Base-by-base conservation (phyloP, 2,888 invertebrate genomes). In the Hemistola chrysoprasaria region DNA sequence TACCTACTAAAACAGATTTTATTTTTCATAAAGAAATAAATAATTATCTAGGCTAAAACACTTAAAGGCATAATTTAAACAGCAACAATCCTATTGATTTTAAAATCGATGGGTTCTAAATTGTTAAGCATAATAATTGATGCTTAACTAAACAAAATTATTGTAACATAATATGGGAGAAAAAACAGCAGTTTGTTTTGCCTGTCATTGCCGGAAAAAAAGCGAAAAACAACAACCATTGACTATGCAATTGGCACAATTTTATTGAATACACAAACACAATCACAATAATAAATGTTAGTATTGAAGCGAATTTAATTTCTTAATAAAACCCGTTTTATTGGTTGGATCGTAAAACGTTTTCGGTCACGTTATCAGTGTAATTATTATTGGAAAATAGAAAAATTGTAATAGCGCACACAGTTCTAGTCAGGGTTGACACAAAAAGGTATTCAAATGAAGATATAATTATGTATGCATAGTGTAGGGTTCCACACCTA, bases 171-270 rank as follows among this genome's bases (percentile, higher is more conserved):
- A 8, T 6, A 36, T n/a, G 25, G 11, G 11, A 29, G 16, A 29
- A 29, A 29, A 16, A 29, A 6, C 5, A 8, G 34, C 10, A 40
- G 31, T 39, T 44, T 24, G 22, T 23, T 39, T 35, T 39, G 35
- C 21, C 32, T 10, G 10, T 31, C 31, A 42, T 42, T 37, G 22
- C 27, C 27, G 27, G 34, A n/a, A 29, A 32, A 44, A 44, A 40
- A 36, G 8, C 8, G 16, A 16, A 36, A 43, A 43, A 31, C 39
- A 40, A 16, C 35, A 31, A 27, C 33, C 44, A 45, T 45, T 45
- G 39, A 11, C 11, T 32, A 45, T 40, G 44, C 21, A 26, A 43
- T 37, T 38, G 9, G 37, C 31, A 20, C 36, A 24, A 20, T 40
- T 32, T 36, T 40, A 40, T 40, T 36, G 30, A 24, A 35, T 27